Conservation (phyloP, 1,140 invertebrate species). For the Cepaea nemoralis region DNA sequence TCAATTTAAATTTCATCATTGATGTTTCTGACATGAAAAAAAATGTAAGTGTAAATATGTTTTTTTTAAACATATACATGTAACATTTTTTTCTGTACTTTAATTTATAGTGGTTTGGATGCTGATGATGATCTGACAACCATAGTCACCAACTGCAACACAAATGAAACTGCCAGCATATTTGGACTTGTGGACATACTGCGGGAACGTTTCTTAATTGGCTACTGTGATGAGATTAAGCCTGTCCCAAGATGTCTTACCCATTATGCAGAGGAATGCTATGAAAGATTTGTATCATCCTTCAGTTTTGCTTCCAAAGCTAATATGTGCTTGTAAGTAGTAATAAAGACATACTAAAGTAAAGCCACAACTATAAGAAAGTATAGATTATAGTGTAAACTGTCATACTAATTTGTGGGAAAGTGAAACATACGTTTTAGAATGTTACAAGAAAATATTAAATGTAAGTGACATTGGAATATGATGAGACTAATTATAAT, state of each 20-base stretch:
- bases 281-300: slow-evolving; percentile 9
- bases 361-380: too few relatives aligned
- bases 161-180: not conserved
- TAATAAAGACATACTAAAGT: not conserved
- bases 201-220: slow-evolving; percentile 6
- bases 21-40: too few relatives aligned
- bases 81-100: not conserved
- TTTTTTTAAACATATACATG: not conserved
- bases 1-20: too few relatives aligned
- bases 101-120: not conserved
- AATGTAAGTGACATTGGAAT: too few relatives aligned
- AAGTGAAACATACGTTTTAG: too few relatives aligned
- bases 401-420: too few relatives aligned
- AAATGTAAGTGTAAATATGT: too few relatives aligned
- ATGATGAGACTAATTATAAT: too few relatives aligned
- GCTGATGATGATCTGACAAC: not conserved
- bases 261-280: slow-evolving; percentile 3
- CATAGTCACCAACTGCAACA: not conserved
- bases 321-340: slow-evolving; percentile 27
- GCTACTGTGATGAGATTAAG: slow-evolving; percentile 27
- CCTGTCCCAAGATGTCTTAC: slow-evolving; percentile 28
- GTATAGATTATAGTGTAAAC: too few relatives aligned
- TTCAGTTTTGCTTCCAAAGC: not conserved
- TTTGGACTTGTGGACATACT: not conserved
- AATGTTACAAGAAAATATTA: too few relatives aligned